Base-by-base conservation (phyloP, 2,888 invertebrate species). In the Cremastobaeus sp. region DNA sequence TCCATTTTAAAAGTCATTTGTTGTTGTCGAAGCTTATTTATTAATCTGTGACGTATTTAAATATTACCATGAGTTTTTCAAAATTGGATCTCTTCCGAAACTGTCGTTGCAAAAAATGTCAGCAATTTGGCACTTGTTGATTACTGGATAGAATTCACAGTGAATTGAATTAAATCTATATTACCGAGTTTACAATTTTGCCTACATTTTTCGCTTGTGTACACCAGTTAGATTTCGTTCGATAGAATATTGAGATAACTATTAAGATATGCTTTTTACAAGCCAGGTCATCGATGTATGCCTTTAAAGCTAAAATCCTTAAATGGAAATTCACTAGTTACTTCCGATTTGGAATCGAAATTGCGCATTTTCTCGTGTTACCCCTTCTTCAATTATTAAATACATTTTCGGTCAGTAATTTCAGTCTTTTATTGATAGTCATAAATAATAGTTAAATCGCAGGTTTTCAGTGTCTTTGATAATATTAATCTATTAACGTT, bases 151-250 rank as follows among this genome's bases (percentile, higher is more conserved):
- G 14, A 50, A 21, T 30, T 47, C 17, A 14, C 30, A 32, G 4
- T n/a, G 12, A 12, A 6, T 9, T 9, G n/a, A 17, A 25, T 28
- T 3, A 30, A 48, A 30, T 45, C 28, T 28, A 9, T 34, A 11
- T 34, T 18, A 30, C 11, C n/a, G 11, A n/a, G 8, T 25, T 6
- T 34, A 48, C 11, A 3, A 34, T 3, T 20, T 48, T 20, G 48
- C 32, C 48, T 34, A 48, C 48, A 48, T 48, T 34, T 48, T 48
- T 48, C 20, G 32, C 32, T 18, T 34, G 20, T 34, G 9, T 48
- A 34, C 48, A 28, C 8, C 1, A 41, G 6, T 1, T 20, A 41
- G 11, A 20, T 15, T 39, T 17, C 8, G 8, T 25, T 25, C 3
- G 8, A 25, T 25, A 25, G 8, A 25, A 25, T 25, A 25, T 8